Base-by-base conservation (phyloP, 2,888 invertebrate genomes). In the Scaptomyza tumidula region DNA sequence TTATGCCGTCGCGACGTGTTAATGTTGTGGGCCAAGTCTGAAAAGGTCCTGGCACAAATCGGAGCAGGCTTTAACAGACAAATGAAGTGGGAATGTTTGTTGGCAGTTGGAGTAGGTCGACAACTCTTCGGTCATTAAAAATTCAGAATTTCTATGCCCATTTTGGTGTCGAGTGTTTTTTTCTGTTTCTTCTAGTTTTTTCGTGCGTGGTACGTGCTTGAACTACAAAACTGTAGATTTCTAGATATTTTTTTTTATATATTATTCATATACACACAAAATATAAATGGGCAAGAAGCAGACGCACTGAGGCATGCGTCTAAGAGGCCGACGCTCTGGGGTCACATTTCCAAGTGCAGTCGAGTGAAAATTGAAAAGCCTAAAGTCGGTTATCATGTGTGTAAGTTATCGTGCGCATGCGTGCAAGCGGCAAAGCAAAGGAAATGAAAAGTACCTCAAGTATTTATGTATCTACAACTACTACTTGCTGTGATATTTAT, bases 401-500 rank as follows among this genome's bases (percentile, higher is more conserved):
- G 69, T 88, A 82, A 86, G 69, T 88, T 86, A 88, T 88, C 80
- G 60, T 79, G 70, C 82, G 78, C 86, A 86, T 82, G 86, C 86
- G 88, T 82, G 85, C 75, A 56, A 41, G 63, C 48, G 52, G 39
- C 29, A 41, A 19, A 19, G 19, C 4, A 45, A 54, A 45, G 62
- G 61, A 35, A 57, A 70, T 6, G 41, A 41, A 41, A 70, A 65
- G 57, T 75, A 71, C 58, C 66, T 66, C 16, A 71, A 74, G 75
- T 61, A 61, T 50, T 48, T 48, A 27, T 14, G 11, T 29, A 29
- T 43, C 6, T 35, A n/a, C 19, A 19, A 6, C 33, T 35, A 35
- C n/a, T 10, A 24, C 24, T 24, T 24, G 24, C 24, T 24, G 24
- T 24, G 43, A 19, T 11, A 10, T 39, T 14, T 39, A 27, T 50